Evolutionary conservation across 2,888 invertebrate genomes (phyloP).

Genomic region (Terebella lapidaria): DNA sequence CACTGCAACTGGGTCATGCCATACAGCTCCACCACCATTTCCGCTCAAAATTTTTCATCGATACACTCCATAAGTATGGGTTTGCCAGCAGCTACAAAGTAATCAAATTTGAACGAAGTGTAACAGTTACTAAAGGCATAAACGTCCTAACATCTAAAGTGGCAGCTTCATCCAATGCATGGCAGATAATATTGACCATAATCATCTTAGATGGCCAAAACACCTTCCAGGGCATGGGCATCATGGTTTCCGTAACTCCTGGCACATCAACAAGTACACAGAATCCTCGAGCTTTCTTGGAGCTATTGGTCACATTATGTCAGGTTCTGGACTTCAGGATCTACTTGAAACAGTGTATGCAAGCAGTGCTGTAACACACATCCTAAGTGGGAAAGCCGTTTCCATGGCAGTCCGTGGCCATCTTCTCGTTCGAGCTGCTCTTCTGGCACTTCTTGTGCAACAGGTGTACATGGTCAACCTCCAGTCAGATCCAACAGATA

Average conservation of each 20-base stretch:
- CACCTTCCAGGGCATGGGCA: conserved; percentile 31
- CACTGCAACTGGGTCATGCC: conserved; percentile 25
- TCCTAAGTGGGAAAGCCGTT: conserved; percentile 25
- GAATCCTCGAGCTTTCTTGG: conserved; percentile 20
- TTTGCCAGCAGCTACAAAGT: conserved; percentile 26
- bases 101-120: conserved; percentile 12
- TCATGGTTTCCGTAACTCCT: conserved; percentile 29
- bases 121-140: conserved; percentile 17
- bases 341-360: conserved; percentile 22
- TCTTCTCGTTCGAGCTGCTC: conserved; percentile 20
- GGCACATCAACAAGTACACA: not conserved
- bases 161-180: conserved; percentile 27
- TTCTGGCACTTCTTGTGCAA: too few relatives aligned
- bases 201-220: conserved; percentile 26
- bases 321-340: conserved; percentile 24
- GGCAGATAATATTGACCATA: conserved; percentile 34
- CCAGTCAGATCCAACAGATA: conserved; percentile 18
- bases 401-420: conserved; percentile 25
- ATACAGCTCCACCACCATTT: conserved; percentile 26
- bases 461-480: too few relatives aligned
- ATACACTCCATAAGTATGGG: conserved; percentile 24
- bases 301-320: conserved; percentile 27
- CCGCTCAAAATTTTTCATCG: conserved; percentile 26
- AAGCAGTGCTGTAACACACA: conserved; percentile 21
- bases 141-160: conserved; percentile 8